phyloP scores from a whole-genome alignment of 2,797 vertebrate species.

The Sebastes steindachneri region DNA sequence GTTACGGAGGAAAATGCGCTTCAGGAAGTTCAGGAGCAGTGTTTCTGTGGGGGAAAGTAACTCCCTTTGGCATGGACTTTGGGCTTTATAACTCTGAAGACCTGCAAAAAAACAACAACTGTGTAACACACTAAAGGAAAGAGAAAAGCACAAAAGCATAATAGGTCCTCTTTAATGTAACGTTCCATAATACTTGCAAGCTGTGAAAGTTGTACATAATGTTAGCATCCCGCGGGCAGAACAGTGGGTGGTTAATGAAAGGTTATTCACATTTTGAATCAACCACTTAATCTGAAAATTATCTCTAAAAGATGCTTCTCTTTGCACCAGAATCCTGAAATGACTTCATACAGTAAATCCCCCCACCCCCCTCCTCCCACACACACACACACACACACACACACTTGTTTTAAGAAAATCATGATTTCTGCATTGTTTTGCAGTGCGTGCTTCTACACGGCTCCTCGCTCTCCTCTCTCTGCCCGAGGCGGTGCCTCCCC shows the following conservation, averaged over 20 bases:
- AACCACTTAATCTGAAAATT: constrained; percentile 35
- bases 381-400: neutral
- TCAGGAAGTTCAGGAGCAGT: too few relatives aligned
- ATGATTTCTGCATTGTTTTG: constrained; percentile 19
- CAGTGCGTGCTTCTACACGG: neutral
- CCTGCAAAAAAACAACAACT: too few relatives aligned
- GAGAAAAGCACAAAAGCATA: neutral
- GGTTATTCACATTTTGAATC: constrained; percentile 45
- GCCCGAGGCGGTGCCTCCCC: constrained; percentile 68
- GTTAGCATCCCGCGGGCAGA: constrained; percentile 27
- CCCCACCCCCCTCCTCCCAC: neutral
- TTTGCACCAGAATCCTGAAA: neutral
- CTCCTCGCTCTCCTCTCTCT: constrained; percentile 33
- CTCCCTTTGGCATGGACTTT: too few relatives aligned
- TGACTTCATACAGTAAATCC: neutral
- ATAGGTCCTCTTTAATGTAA: neutral
- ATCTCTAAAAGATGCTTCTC: constrained; percentile 12
- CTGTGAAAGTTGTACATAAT: constrained; percentile 14
- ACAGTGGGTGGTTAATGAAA: constrained; percentile 52
- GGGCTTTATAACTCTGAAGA: too few relatives aligned
- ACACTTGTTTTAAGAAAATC: neutral
- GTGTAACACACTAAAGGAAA: too few relatives aligned
- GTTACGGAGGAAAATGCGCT: too few relatives aligned
- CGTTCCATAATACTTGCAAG: neutral
- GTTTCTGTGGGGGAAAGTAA: too few relatives aligned